Evolutionary conservation across 2,797 vertebrate genomes (phyloP), one percentile per base, ranked within the genome.

Genomic region (Passerculus sandwichensis): DNA sequence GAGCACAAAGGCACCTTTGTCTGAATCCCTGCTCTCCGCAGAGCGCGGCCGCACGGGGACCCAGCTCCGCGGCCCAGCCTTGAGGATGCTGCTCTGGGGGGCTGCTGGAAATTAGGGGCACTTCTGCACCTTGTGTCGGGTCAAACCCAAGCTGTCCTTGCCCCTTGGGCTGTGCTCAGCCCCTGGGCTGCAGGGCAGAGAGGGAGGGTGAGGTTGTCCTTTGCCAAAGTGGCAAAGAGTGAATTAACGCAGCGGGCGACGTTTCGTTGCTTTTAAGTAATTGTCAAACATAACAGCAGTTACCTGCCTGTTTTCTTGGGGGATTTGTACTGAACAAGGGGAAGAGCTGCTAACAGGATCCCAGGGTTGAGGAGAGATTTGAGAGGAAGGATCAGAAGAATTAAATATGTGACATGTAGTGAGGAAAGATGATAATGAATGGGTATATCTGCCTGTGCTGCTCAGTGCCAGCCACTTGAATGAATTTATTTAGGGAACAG

Each of bases 381-480:
- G 88, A 93, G 89, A 89, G 83, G 81, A 93, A 94, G 91, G 74
- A 94, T 92, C 80, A 91, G 67, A 95, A 95, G 84, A 89, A 95
- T 97, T 93, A 95, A 93, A 93, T 90, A 82, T 18, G 82, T 53
- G 61, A 66, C 64, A 40, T 64, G 86, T 66, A 93, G 84, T 0
- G 47, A 81, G 60, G 53, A 44, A 72, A 87, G 89, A 64, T 64
- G 51, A 67, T 82, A 91, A 91, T 88, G 72, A 94, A 72, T 53
- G 78, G 78, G 60, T 93, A 27, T 84, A 80, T 67, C 79, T 94
- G 73, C 75, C 76, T 78, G 78, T 80, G 89, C 79, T 75, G 42
- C 78, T 74, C 27, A 15, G 42, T 67, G 65, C 69, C 80, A 91
- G 65, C 76, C 73, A 54, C 79, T 81, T 84, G 65, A 91, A 72